Percentiles rank a stretch among this genome's conserved stretches.
phyloP scores from a whole-genome alignment of 2,113 vertebrate genomes.

The Saimiri boliviensis region DNA sequence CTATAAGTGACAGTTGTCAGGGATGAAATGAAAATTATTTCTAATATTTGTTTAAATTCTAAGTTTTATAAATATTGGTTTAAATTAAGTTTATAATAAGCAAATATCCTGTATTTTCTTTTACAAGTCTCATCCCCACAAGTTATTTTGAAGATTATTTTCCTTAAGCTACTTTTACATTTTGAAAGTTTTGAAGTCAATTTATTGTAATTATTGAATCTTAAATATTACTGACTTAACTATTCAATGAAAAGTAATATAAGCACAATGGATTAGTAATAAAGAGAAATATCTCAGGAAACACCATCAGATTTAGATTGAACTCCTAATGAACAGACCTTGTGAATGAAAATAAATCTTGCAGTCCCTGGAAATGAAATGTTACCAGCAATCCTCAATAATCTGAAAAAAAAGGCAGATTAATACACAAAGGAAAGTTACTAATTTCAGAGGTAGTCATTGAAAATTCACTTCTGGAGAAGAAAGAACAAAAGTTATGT shows the following conservation, averaged over 20 bases:
- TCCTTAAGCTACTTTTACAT: neutral
- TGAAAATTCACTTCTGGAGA: neutral
- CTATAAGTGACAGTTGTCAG: neutral
- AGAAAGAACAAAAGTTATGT: neutral
- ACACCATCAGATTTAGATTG: neutral
- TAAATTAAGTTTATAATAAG: neutral
- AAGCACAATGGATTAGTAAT: neutral
- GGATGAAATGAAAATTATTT: neutral
- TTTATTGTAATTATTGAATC: neutral
- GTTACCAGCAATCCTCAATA: neutral
- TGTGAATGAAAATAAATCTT: neutral
- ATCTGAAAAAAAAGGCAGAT: neutral
- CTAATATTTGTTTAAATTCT: neutral
- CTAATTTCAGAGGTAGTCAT: neutral
- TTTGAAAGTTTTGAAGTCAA: neutral
- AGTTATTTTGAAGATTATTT: neutral
- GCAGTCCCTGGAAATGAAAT: neutral
- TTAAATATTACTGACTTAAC: neutral
- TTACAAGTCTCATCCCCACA: neutral
- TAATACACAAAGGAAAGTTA: neutral
- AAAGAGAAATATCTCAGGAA: neutral
- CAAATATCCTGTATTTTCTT: neutral
- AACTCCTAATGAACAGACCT: neutral
- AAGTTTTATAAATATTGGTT: neutral
- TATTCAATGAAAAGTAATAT: neutral